Evolutionary conservation across 2,888 invertebrate species (phyloP).

Genomic region (Pandemis cinnamomeana): DNA sequence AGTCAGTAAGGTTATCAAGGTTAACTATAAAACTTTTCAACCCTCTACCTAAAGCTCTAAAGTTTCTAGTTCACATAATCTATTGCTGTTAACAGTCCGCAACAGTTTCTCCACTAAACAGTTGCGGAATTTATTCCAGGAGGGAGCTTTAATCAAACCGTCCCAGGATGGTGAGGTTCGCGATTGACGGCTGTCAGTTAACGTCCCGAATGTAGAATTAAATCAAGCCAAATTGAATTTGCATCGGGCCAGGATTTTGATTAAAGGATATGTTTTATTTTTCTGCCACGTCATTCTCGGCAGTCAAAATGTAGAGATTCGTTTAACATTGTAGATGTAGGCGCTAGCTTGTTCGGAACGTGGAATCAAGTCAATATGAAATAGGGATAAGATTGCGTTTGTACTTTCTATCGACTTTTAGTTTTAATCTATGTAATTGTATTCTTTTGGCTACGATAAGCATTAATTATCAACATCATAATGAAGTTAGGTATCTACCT

Average conservation of each 20-base stretch:
- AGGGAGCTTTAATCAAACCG: constrained; percentile 19
- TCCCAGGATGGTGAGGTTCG: background rate
- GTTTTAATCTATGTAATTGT: no score
- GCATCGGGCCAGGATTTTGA: background rate
- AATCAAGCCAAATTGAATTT: constrained; percentile 6
- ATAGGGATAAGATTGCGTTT: no score
- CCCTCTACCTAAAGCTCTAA: no score
- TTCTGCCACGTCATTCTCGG: background rate
- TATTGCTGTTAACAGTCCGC: background rate
- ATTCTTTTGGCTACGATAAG: no score
- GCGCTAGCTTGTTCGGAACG: background rate
- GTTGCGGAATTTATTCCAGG: constrained; percentile 16
- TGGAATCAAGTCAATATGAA: no score
- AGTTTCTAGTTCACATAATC: background rate
- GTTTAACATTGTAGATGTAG: background rate
- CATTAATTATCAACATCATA: no score
- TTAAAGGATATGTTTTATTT: background rate
- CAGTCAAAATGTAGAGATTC: background rate
- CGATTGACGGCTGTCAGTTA: constrained; percentile 13
- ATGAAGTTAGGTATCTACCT: no score
- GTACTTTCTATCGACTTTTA: no score
- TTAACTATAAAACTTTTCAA: no score
- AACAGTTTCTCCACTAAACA: background rate
- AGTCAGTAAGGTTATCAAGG: no score
- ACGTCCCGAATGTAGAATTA: constrained; percentile 5